Evolutionary conservation across 1,140 invertebrate species (phyloP).

Genomic region (Panagrolaimus sp.): DNA sequence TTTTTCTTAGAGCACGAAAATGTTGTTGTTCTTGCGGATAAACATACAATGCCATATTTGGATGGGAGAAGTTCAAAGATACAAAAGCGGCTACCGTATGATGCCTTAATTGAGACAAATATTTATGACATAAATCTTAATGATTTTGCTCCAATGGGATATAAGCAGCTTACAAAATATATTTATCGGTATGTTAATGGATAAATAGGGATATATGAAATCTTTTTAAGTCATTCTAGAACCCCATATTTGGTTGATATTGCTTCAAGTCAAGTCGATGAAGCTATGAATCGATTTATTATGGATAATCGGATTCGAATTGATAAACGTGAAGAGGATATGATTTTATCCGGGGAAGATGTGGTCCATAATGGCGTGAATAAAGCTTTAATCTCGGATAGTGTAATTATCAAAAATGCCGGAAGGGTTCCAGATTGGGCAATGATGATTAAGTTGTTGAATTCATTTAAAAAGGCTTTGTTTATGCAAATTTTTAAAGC

Average conservation of each 20-base stretch:
- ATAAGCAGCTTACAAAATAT: conserved; percentile 44
- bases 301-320: conserved; percentile 43
- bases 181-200: conserved; percentile 36
- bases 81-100: conserved; percentile 43
- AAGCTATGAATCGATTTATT: conserved; percentile 49
- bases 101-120: conserved; percentile 46
- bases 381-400: conserved; percentile 43
- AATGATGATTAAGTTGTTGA: conserved; percentile 42
- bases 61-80: conserved; percentile 40
- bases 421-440: conserved; percentile 45
- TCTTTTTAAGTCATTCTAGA: conserved; percentile 26
- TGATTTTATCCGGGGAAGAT: conserved; percentile 38
- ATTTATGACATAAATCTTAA: conserved; percentile 49
- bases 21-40: conserved; percentile 49
- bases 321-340: conserved; percentile 44
- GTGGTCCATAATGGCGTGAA: conserved; percentile 53
- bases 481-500: background rate
- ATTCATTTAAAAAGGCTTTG: conserved; percentile 49
- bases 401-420: conserved; percentile 30
- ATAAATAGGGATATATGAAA: background rate
- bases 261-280: conserved; percentile 49
- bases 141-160: conserved; percentile 49
- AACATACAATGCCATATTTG: conserved; percentile 52
- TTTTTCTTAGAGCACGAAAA: conserved; percentile 50
- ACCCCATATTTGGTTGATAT: conserved; percentile 39